Percentiles rank a stretch among this genome's conserved stretches.
Evolutionary conservation across 2,113 vertebrate genomes (phyloP).

Genomic region (Carassius gibelio): DNA sequence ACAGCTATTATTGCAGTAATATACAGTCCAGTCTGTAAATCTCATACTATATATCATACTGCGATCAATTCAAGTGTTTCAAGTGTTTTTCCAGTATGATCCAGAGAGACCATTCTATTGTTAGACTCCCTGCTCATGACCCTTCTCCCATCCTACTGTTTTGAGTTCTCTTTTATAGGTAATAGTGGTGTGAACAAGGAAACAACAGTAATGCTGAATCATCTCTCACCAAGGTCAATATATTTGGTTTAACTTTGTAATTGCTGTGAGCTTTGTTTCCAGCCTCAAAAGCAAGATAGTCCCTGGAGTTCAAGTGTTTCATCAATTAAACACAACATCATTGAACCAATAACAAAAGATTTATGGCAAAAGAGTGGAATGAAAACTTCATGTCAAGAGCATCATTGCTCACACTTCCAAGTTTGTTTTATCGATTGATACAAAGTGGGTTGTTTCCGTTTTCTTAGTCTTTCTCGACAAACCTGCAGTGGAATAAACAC

Average conservation of each 20-base stretch:
- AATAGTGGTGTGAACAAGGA: slow-evolving; percentile 13
- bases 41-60: slow-evolving; percentile 30
- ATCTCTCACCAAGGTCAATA: slow-evolving; percentile 18
- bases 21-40: slow-evolving; percentile 51
- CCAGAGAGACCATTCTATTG: slow-evolving; percentile 18
- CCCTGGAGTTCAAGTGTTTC: slow-evolving; percentile 14
- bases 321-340: not conserved
- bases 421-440: slow-evolving; percentile 22
- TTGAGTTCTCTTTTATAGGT: not conserved
- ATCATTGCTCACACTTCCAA: slow-evolving; percentile 4
- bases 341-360: slow-evolving; percentile 20
- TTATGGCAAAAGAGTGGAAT: slow-evolving; percentile 8
- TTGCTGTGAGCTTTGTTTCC: slow-evolving; percentile 15
- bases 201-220: slow-evolving; percentile 23
- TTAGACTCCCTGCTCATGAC: slow-evolving; percentile 18
- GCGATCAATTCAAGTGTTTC: slow-evolving; percentile 35
- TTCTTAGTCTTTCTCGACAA: not conserved
- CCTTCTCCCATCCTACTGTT: not conserved
- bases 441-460: not conserved
- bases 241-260: slow-evolving; percentile 24
- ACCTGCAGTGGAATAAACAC: not conserved
- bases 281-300: not conserved
- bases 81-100: slow-evolving; percentile 54
- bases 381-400: slow-evolving; percentile 12
- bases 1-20: slow-evolving; percentile 50